Percentiles rank a stretch among this genome's conserved stretches.
Conservation (phyloP, 2,113 vertebrate genomes). For the Oryzias woworae region DNA sequence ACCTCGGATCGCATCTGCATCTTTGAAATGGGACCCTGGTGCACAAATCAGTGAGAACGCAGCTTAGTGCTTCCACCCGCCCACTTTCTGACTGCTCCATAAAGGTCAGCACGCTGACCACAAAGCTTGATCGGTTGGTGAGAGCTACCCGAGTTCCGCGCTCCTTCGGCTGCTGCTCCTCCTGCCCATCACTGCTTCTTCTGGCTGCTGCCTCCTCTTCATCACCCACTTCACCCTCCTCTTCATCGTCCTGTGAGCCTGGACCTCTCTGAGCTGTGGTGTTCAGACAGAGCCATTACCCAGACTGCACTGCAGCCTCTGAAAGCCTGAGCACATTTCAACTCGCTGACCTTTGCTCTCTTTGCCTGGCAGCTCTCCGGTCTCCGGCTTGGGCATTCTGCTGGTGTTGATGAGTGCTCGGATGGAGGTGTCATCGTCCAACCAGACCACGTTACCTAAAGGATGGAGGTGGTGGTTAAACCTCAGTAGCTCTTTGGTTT, state of each 20-base stretch:
- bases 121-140: too few relatives aligned
- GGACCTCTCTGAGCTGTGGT: constrained; percentile 39
- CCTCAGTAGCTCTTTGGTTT: neutral
- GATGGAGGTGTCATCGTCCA: constrained; percentile 92
- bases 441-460: constrained; percentile 96
- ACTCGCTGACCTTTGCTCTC: constrained; percentile 76
- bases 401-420: constrained; percentile 93
- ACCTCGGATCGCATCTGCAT: too few relatives aligned
- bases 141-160: constrained; percentile 48
- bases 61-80: too few relatives aligned
- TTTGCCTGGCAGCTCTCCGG: constrained; percentile 67
- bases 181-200: constrained; percentile 52
- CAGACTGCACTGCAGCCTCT: neutral
- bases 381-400: constrained; percentile 81
- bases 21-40: too few relatives aligned
- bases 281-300: neutral
- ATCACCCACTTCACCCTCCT: constrained; percentile 85
- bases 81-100: too few relatives aligned
- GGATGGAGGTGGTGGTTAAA: neutral
- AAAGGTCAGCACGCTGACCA: too few relatives aligned
- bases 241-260: constrained; percentile 80
- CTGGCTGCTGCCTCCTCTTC: constrained; percentile 78
- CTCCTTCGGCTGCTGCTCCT: constrained; percentile 3
- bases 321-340: accelerated
- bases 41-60: too few relatives aligned